Conservation (phyloP, 2,113 vertebrate species). For the Scopus umbretta region DNA sequence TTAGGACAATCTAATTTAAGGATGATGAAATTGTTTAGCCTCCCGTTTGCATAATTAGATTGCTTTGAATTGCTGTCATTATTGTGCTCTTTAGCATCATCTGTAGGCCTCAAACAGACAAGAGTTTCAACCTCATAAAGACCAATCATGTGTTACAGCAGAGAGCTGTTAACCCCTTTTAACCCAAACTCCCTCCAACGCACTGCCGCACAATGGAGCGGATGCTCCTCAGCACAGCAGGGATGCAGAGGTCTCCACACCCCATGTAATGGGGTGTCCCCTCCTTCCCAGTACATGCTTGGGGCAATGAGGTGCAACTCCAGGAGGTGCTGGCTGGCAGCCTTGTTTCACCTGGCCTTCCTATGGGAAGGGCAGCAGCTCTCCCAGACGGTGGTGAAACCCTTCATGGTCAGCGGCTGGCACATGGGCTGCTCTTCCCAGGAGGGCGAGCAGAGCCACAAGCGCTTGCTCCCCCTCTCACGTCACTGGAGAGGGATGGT, state of each 20-base stretch:
- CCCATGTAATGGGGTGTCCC: background rate
- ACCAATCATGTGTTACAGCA: constrained; percentile 91
- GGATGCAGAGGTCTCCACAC: background rate
- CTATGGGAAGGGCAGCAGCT: background rate
- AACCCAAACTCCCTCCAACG: constrained; percentile 67
- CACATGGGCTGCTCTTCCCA: fast-evolving
- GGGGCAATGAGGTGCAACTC: background rate
- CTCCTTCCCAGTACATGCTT: background rate
- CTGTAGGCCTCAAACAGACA: constrained; percentile 88
- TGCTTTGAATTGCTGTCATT: constrained; percentile 99
- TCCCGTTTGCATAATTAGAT: constrained; percentile 99
- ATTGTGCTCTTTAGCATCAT: constrained; percentile 97
- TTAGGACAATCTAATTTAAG: constrained; percentile 99
- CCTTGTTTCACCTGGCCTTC: background rate
- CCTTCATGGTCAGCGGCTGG: background rate
- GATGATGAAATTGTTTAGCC: constrained; percentile 98
- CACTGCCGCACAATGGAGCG: constrained; percentile 4
- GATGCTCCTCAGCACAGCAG: background rate
- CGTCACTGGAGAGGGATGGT: background rate
- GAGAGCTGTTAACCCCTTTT: constrained; percentile 83
- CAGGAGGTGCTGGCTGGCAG: background rate
- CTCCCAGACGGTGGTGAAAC: background rate
- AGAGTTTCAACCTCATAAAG: constrained; percentile 95
- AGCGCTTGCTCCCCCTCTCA: fast-evolving
- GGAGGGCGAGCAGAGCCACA: background rate